Conservation (phyloP, 1,140 invertebrate species). For the Radopholus similis region DNA sequence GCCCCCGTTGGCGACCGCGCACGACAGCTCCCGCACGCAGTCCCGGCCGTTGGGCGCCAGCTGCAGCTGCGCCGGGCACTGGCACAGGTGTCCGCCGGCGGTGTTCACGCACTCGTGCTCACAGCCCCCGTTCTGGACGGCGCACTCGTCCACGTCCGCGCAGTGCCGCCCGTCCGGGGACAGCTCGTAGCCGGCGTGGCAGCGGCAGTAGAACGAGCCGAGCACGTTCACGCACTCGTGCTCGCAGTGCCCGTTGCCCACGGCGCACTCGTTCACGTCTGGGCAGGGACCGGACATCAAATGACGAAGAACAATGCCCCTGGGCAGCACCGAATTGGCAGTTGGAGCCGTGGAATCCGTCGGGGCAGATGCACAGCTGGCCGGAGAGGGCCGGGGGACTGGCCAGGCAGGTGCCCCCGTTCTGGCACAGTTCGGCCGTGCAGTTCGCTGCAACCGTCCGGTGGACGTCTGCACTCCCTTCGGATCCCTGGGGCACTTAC, state of each 20-base stretch:
- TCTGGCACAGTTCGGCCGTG: conserved; percentile 59
- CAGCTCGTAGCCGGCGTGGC: conserved; percentile 64
- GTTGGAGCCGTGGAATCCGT: conserved; percentile 56
- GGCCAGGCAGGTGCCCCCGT: conserved; percentile 57
- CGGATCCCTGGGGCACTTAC: conserved; percentile 35
- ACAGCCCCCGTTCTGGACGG: conserved; percentile 25
- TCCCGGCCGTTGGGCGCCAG: conserved; percentile 34
- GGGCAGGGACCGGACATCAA: neutral
- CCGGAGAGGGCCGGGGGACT: conserved; percentile 3
- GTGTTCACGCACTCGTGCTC: conserved; percentile 35
- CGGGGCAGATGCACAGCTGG: conserved; percentile 54
- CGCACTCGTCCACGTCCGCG: conserved; percentile 35
- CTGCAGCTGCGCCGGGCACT: conserved; percentile 19
- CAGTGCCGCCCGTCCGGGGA: conserved; percentile 43
- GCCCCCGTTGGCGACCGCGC: conserved; percentile 38
- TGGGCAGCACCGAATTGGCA: conserved; percentile 59
- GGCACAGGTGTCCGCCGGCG: conserved; percentile 25
- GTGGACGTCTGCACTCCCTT: neutral
- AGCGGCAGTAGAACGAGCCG: conserved; percentile 66
- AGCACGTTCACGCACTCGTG: conserved; percentile 62
- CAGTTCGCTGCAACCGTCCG: conserved; percentile 60
- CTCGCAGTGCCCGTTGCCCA: conserved; percentile 61
- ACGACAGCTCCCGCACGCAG: conserved; percentile 37
- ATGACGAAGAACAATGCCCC: neutral
- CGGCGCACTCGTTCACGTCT: conserved; percentile 61